Evolutionary conservation across 2,797 vertebrate species (phyloP), one percentile per base, ranked within the genome.

Genomic region (Botia kubotai): DNA sequence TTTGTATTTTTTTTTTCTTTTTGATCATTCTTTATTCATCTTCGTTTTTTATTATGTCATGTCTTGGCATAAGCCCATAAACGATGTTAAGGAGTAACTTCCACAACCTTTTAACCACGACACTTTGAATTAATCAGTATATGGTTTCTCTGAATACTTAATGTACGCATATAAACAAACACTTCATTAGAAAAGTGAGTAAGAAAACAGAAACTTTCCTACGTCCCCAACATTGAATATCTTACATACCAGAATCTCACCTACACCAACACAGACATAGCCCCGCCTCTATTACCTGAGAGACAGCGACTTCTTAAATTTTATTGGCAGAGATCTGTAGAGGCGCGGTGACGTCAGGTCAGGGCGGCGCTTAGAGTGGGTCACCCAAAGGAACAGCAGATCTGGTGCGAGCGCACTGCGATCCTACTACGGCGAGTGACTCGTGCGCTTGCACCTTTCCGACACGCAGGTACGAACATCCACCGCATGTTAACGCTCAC

Each of bases 341-440:
- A 19, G 58, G 36, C 58, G 23, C 43, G 0, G 26, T 87, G 86
- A 88, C 87, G 87, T 87, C 85, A 33, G 33, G 33, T 33, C 33
- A 85, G 48, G 39, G n/a, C 58, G 36, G 80, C 50, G 70, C 82
- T 55, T 70, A 82, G 83, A 79, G 74, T 81, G 79, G 79, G 75
- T 70, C 72, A 71, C 79, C 68, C 75, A 57, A 60, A 87, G 86
- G 81, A 84, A 77, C 69, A 0, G 57, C 57, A 60, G 57, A 55
- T 23, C 16, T 52, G 68, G 39, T 0, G 55, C 48, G 60, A 67
- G 66, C 62, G 55, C 21, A 60, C 19, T 36, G 12, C 60, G 36
- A 33, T 53, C 73, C 52, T 3, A 60, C 19, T 19, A n/a, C 29
- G 43, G 58, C 33, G 17, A 72, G 29, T 13, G 50, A 66, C 13